Conservation (phyloP, 2,797 vertebrate species). For the Scolopax rusticola region DNA sequence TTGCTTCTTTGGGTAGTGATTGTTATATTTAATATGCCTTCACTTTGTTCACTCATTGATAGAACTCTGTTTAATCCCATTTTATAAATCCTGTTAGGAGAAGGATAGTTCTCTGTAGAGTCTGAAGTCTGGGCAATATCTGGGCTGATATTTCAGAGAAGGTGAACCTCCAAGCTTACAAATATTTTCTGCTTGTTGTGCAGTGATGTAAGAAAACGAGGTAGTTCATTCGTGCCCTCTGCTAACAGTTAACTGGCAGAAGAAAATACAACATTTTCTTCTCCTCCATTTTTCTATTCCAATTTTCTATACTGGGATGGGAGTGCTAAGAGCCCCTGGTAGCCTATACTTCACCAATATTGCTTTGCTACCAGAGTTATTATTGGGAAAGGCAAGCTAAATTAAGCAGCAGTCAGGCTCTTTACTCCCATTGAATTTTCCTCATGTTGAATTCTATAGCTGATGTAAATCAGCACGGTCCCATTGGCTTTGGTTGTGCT, state of each 20-base stretch:
- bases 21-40: slow-evolving; percentile 27
- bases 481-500: not conserved
- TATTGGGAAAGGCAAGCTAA: not conserved
- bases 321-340: not conserved
- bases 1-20: slow-evolving; percentile 11
- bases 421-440: slow-evolving; percentile 3
- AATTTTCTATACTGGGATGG: not conserved
- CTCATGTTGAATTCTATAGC: not conserved
- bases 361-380: slow-evolving; percentile 13
- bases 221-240: not conserved
- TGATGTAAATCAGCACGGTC: not conserved
- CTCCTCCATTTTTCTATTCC: not conserved
- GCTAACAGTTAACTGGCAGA: not conserved
- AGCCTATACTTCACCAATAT: not conserved
- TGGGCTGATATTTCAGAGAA: not conserved
- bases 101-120: not conserved
- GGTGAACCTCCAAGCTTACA: not conserved
- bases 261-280: not conserved
- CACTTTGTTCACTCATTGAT: not conserved
- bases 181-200: not conserved
- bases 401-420: not conserved
- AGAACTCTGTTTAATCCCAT: slow-evolving; percentile 38
- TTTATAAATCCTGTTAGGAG: slow-evolving; percentile 41
- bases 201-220: not conserved
- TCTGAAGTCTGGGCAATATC: not conserved